Evolutionary conservation across 2,113 vertebrate genomes (phyloP).

Genomic region (Stictonetta naevosa): DNA sequence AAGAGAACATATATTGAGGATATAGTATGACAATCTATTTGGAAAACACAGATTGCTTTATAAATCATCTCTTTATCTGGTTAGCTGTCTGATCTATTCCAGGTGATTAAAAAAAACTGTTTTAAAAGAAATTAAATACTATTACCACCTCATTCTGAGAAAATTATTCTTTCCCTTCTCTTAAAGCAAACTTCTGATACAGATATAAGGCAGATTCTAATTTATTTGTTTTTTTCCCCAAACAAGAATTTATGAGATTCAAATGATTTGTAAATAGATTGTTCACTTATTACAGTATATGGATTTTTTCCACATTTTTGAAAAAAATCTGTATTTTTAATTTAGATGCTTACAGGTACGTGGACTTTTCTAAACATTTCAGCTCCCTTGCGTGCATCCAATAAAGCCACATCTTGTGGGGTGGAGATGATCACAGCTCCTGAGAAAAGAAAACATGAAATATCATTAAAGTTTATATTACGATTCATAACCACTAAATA

Average conservation of each 20-base stretch:
- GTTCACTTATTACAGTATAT: neutral
- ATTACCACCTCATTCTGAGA: neutral
- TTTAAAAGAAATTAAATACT: neutral
- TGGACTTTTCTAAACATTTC: slow-evolving; percentile 98
- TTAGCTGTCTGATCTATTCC: neutral
- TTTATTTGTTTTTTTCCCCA: neutral
- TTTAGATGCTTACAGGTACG: slow-evolving; percentile 87
- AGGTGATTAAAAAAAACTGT: neutral
- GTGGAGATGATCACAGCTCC: slow-evolving; percentile 96
- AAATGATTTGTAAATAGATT: neutral
- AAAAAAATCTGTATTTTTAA: neutral
- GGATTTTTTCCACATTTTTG: neutral
- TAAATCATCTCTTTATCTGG: neutral
- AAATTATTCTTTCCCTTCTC: neutral
- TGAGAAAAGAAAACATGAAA: slow-evolving; percentile 62
- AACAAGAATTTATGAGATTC: neutral
- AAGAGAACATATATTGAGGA: neutral
- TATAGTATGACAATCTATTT: neutral
- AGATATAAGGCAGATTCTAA: neutral
- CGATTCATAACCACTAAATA: neutral
- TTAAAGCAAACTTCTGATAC: neutral
- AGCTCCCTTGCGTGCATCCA: slow-evolving; percentile 90
- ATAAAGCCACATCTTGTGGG: slow-evolving; percentile 92
- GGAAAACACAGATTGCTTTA: fast-evolving
- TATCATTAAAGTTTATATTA: neutral